Evolutionary conservation across 2,797 vertebrate species (phyloP).

Genomic region (Diplodus puntazzo): DNA sequence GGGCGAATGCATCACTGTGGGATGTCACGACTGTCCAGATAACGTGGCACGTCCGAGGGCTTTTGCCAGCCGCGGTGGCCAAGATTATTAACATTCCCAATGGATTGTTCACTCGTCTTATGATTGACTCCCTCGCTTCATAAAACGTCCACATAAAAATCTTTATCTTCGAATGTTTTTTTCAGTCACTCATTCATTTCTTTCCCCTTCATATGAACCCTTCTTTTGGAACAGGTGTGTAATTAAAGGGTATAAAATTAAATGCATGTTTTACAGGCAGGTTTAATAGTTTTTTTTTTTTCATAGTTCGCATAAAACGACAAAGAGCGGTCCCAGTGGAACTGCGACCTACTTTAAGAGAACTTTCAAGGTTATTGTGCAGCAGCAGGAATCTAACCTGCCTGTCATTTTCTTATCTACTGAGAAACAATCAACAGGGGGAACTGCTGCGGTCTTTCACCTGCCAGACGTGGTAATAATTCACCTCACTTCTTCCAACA

Average conservation of each 20-base stretch:
- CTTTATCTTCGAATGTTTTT: neutral
- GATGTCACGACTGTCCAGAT: constrained; percentile 3
- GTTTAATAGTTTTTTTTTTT: neutral
- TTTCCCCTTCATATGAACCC: neutral
- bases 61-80: neutral
- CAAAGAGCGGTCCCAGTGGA: neutral
- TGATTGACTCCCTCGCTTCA: neutral
- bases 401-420: neutral
- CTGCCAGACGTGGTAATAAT: neutral
- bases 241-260: constrained; percentile 16
- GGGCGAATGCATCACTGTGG: neutral
- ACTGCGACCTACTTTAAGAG: constrained; percentile 20
- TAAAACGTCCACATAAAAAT: neutral
- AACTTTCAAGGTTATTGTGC: constrained; percentile 27
- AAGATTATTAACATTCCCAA: neutral
- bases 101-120: neutral
- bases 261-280: constrained; percentile 14
- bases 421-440: constrained; percentile 19
- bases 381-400: constrained; percentile 14
- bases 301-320: constrained; percentile 10
- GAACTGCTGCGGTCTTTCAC: neutral
- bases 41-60: constrained; percentile 7
- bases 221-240: neutral
- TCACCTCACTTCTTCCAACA: constrained; percentile 2
- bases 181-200: neutral